These are phyloP conservation scores for Triops cancriformis DNA, from an alignment of 1,140 invertebrate genomes.

Conservation along the genomic window DNA sequence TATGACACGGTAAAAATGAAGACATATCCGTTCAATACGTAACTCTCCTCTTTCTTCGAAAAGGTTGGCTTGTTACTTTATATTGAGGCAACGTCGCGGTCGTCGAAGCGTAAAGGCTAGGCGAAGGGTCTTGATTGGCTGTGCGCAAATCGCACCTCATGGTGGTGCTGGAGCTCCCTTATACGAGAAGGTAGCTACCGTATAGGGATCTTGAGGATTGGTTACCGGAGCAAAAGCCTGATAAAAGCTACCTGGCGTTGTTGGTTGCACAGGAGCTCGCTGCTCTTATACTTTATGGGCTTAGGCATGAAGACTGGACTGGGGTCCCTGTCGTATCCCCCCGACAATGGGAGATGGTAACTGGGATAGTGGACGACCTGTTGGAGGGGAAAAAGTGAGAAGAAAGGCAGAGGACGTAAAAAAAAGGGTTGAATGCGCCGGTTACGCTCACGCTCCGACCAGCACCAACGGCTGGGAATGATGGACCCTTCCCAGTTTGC, in stretches of 20 bases:
- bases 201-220: not conserved
- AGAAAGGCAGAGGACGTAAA: not conserved
- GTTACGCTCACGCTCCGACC: not conserved
- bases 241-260: conserved; percentile 13
- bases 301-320: not conserved
- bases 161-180: not conserved
- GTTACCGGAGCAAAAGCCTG: conserved; percentile 1
- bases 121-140: not conserved
- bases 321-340: not conserved
- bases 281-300: not conserved
- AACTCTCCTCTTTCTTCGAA: too few relatives aligned
- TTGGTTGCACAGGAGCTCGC: not conserved
- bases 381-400: not conserved
- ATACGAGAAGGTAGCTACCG: not conserved
- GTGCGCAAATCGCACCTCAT: not conserved
- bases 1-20: too few relatives aligned
- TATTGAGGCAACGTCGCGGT: too few relatives aligned
- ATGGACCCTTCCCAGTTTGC: not conserved
- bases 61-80: too few relatives aligned
- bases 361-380: not conserved
- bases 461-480: not conserved
- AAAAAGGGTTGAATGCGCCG: not conserved
- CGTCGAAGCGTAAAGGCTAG: not conserved
- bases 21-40: too few relatives aligned
- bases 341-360: not conserved